Percentiles rank a stretch among this genome's conserved stretches.
Evolutionary conservation across 2,113 vertebrate species (phyloP).

Genomic region (Nibea albiflora): DNA sequence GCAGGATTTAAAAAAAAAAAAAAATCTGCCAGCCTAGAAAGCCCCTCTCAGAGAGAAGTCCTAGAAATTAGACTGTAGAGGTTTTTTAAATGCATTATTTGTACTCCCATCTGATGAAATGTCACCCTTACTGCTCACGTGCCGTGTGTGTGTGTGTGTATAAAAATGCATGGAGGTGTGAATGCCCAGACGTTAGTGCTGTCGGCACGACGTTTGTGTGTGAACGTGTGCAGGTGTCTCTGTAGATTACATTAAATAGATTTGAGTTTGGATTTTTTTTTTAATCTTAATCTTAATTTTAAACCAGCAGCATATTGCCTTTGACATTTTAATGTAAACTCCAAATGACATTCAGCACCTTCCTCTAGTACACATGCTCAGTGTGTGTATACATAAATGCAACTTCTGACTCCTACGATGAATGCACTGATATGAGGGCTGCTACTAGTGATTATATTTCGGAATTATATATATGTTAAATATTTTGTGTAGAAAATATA

Average conservation of each 20-base stretch:
- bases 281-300: too few relatives aligned
- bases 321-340: neutral
- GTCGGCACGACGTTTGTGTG: neutral
- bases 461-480: neutral
- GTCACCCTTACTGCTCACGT: slow-evolving; percentile 28
- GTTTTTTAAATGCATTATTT: slow-evolving; percentile 22
- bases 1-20: slow-evolving; percentile 16
- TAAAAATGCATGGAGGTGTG: slow-evolving; percentile 18
- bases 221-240: neutral
- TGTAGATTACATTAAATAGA: neutral
- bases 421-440: neutral
- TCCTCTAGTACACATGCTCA: neutral
- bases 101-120: slow-evolving; percentile 1
- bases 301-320: neutral
- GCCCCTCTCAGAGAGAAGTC: slow-evolving; percentile 13
- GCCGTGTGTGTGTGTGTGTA: slow-evolving; percentile 16
- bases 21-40: neutral
- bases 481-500: neutral
- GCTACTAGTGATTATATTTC: neutral
- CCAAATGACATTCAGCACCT: neutral
- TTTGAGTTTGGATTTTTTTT: neutral
- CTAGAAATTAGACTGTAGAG: slow-evolving; percentile 7
- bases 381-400: neutral
- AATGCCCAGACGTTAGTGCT: neutral
- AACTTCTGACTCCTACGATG: too few relatives aligned